phyloP scores from a whole-genome alignment of 2,113 vertebrate species.

The Bubo scandiacus region DNA sequence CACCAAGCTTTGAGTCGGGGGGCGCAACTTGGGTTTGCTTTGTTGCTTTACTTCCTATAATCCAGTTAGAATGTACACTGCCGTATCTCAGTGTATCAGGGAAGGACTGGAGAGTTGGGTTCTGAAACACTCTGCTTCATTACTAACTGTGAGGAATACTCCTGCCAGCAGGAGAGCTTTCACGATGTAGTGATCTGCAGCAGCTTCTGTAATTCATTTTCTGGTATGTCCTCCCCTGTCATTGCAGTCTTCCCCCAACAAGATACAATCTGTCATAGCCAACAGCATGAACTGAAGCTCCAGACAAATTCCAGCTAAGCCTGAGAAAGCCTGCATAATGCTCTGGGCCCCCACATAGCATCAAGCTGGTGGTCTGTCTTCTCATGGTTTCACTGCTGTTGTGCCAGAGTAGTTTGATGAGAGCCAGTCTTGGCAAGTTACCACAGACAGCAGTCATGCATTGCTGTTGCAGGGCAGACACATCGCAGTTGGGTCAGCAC shows the following conservation, averaged over 20 bases:
- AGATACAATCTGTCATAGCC: not conserved
- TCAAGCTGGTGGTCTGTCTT: not conserved
- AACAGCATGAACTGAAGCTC: not conserved
- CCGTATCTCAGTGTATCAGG: not conserved
- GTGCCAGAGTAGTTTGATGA: not conserved
- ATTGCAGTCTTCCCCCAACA: not conserved
- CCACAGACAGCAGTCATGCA: not conserved
- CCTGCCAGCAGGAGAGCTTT: not conserved
- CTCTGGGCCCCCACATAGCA: not conserved
- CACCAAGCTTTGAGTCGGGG: not conserved
- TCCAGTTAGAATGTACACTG: not conserved
- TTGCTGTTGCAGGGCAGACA: not conserved
- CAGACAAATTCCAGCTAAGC: not conserved
- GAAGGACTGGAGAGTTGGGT: not conserved
- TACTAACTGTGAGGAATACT: not conserved
- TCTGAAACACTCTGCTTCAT: not conserved
- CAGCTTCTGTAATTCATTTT: not conserved
- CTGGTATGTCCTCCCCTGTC: not conserved
- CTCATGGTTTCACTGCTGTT: not conserved
- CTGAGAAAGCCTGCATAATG: not conserved
- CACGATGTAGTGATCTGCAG: not conserved
- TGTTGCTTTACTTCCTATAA: not conserved
- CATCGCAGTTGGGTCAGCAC: accelerated
- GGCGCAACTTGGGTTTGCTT: not conserved
- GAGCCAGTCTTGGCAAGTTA: not conserved